Base-by-base conservation (phyloP, 2,797 vertebrate species). In the Falco rusticolus region DNA sequence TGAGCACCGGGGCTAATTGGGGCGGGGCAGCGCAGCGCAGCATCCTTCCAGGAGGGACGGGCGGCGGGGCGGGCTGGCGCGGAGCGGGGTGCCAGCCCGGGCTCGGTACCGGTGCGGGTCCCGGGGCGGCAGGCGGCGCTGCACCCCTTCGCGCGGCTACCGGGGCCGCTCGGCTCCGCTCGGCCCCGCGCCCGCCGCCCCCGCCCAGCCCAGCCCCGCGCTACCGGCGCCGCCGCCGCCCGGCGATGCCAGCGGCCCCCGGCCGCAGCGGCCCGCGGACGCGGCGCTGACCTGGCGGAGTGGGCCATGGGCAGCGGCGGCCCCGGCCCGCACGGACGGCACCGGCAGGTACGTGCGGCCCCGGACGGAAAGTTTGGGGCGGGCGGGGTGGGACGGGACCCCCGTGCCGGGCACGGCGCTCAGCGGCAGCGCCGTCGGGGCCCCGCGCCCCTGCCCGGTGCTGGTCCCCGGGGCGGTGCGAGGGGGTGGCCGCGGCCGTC, bases 301-400 rank as follows among this genome's bases (percentile, higher is more conserved):
- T 12, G 13, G 33, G 77, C 86, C 86, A 90, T 94, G 93, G 93
- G 63, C 69, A 61, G 79, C 83, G 78, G 43, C 64, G 48, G 69
- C 48, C 87, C 64, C 84, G 57, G 75, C 48, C 59, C 83, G 79
- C 87, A 37, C 43, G 64, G 84, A 77, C 80, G 84, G 88, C 65
- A 31, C 50, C 26, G 76, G 54, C 94, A 93, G 94, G 94, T 91
- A 95, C 31, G 85, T 57, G 75, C n/a, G n/a, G n/a, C n/a, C n/a
- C n/a, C n/a, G n/a, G n/a, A n/a, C 51, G 56, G 82, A 87, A 95
- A 95, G 84, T 91, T 93, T 50, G 66, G 76, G 43, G 51, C 16
- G 82, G 41, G n/a, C n/a, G 14, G 7, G 21, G 24, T 2, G 77
- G 29, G 48, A 39, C 22, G 66, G 56, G n/a, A 10, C 1, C 51